Evolutionary conservation across 2,113 vertebrate species (phyloP), one percentile per base, ranked within the genome.

Genomic region (Syngnathus scovelli): DNA sequence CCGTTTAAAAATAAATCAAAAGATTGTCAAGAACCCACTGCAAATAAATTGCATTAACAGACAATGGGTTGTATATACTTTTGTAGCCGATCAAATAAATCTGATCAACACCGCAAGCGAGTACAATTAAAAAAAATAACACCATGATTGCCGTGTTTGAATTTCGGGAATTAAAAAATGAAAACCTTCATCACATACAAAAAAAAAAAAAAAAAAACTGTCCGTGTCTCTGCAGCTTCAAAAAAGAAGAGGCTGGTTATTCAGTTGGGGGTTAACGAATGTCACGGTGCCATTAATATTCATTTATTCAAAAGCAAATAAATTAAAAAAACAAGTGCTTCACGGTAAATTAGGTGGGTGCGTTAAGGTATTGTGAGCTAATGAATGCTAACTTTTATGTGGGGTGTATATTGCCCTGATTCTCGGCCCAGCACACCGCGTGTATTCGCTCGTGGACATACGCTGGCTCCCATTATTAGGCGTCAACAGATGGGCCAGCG

Each of bases 401-500:
- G 93, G 93, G 93, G 92, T 93, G 91, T 93, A 94, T 90, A 95
- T 95, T 94, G 94, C 92, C 92, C 94, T 80, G 90, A 87, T 89
- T 90, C 93, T 93, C 93, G 89, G 92, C 90, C 89, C 84, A 79
- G 85, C 94, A 85, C 87, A 88, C 89, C 89, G 84, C 89, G 84
- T 66, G 91, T 87, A 92, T 86, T 93, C 88, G 90, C 91, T 94
- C 92, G 91, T 93, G 92, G 94, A 94, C 95, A 96, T 95, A 95
- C 94, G 95, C 93, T 86, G 82, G 23, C 78, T 65, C 89, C 92
- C 92, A 92, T 94, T 90, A 92, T 89, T 83, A 88, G 91, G 91
- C 92, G 88, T 92, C 92, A 97, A 94, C 96, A 99, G 96, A 99
- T 98, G 96, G 96, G 92, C 89, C 81, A 67, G 46, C 73, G 74